phyloP scores from a whole-genome alignment of 30 jellyfish, hydroid and myxozoan species.

The Hydractinia echinata region DNA sequence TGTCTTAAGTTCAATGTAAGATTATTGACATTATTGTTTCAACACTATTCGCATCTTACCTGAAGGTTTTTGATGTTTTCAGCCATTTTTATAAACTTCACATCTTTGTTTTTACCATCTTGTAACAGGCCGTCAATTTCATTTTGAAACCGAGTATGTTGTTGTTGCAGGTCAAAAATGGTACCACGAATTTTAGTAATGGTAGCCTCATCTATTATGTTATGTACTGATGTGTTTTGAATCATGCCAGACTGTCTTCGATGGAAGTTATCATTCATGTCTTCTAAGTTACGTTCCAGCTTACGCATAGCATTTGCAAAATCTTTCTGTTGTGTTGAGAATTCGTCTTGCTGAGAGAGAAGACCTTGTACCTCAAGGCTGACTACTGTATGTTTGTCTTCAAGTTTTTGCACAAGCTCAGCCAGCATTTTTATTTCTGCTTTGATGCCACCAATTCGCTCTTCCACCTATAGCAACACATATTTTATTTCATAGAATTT shows the following conservation, averaged over 20 bases:
- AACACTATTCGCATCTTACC: constrained; percentile 31
- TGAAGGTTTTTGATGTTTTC: constrained; percentile 33
- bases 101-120: constrained; percentile 21
- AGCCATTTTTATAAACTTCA: constrained; percentile 11
- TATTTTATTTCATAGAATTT: too few species aligned
- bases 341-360: constrained; percentile 14
- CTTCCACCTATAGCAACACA: too few species aligned
- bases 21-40: too few species aligned
- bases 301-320: constrained; percentile 3
- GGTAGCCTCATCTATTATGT: constrained; percentile 38
- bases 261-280: constrained; percentile 25
- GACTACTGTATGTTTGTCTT: background rate
- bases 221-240: background rate
- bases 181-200: constrained; percentile 37
- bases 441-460: too few species aligned
- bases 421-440: background rate
- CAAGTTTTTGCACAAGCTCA: background rate
- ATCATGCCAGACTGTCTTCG: constrained; percentile 13
- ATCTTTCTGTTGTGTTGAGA: background rate
- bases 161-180: constrained; percentile 50
- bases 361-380: constrained; percentile 2
- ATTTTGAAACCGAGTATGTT: constrained; percentile 35
- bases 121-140: constrained; percentile 32
- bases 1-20: too few species aligned
- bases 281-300: constrained; percentile 28